Evolutionary conservation across 1,140 invertebrate species (phyloP), one percentile per base, ranked within the genome.

Genomic region (Diploscapter pachys): DNA sequence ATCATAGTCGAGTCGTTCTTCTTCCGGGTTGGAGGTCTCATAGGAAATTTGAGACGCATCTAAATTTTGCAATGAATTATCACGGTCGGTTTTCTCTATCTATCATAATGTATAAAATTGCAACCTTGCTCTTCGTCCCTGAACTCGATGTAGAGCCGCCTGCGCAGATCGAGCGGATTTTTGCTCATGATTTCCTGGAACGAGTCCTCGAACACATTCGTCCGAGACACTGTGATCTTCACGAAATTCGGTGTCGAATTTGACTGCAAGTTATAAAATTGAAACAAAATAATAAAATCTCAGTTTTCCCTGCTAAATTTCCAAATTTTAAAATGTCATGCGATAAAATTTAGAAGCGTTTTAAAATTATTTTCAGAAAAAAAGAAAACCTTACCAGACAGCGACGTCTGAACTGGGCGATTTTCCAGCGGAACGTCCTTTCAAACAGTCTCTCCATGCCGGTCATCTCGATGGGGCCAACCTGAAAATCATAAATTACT

Each of bases 1-100:
- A 63, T 96, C 96, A 87, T 99, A 99, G 88, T 99, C 96, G 52
- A 99, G 88, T 3, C 96, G 96, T 87, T 99, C 96, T 88, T 99
- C 96, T 31, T 31, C 31, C 31, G 31, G 31, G 31, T 31, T 31
- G 31, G 31, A 31, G 31, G 31, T 31, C 31, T 31, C 31, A 31
- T 31, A 31, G 31, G 31, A 31, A 31, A 31, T 31, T 31, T 31
- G 31, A 31, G 31, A 31, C 31, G 31, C 31, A 31, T 31, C 31
- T 31, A 31, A 31, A 31, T 31, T 31, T 31, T 31, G 31, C 31
- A 31, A 31, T 31, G 31, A 31, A 31, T 31, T 31, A 31, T 31
- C 31, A 31, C 31, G 31, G 31, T 31, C 31, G 31, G 31, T 31
- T 31, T 31, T 31, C 31, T 31, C 31, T 31, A 31, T 31, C 31